phyloP scores from a whole-genome alignment of 2,888 invertebrate species.

The Chrysolina americana region DNA sequence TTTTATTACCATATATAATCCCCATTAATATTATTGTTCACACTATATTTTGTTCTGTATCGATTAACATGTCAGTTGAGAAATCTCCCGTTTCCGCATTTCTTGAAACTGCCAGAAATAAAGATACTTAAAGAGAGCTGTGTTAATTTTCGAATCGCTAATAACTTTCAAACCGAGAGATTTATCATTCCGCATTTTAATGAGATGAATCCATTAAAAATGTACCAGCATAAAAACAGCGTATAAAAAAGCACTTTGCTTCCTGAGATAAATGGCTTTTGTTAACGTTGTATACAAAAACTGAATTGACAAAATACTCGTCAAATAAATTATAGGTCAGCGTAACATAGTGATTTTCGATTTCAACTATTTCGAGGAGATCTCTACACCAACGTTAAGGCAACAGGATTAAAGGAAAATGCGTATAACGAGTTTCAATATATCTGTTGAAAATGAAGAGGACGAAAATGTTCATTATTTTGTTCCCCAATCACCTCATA shows the following conservation, averaged over 20 bases:
- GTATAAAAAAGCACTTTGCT: not conserved
- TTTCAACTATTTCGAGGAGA: constrained; percentile 5
- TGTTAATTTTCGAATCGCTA: not conserved
- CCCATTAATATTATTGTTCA: too few species aligned
- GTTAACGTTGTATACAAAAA: not conserved
- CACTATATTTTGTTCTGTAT: not conserved
- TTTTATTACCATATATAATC: too few species aligned
- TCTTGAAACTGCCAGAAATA: not conserved
- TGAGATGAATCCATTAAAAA: constrained; percentile 2
- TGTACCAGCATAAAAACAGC: not conserved
- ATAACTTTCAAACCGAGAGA: not conserved
- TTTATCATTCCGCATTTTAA: not conserved
- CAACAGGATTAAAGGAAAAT: not conserved
- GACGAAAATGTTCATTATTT: too few species aligned
- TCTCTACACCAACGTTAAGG: not conserved
- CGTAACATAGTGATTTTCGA: not conserved
- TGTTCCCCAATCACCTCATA: too few species aligned
- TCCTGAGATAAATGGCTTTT: not conserved
- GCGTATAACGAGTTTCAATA: too few species aligned
- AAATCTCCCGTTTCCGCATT: not conserved
- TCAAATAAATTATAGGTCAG: not conserved
- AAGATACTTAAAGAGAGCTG: not conserved
- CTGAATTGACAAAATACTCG: not conserved
- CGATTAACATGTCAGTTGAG: not conserved
- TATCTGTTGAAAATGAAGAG: too few species aligned